phyloP scores from a whole-genome alignment of 1,140 invertebrate genomes.

The Vollenhovia emeryi region DNA sequence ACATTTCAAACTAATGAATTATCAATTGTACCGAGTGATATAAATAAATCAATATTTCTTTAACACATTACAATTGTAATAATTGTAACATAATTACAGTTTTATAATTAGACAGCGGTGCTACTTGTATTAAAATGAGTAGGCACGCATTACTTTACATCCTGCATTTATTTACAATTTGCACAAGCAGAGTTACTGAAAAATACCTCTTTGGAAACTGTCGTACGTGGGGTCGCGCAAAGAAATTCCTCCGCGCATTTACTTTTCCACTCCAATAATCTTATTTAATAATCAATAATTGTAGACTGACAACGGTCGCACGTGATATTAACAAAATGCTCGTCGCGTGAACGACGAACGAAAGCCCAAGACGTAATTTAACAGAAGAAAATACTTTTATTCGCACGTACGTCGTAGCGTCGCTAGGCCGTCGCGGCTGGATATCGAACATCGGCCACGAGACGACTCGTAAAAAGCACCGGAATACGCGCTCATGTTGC shows the following conservation, averaged over 20 bases:
- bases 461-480: neutral
- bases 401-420: neutral
- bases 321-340: neutral
- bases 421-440: neutral
- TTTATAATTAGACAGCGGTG: neutral
- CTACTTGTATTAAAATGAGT: neutral
- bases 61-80: neutral
- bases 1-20: neutral
- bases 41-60: neutral
- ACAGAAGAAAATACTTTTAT: neutral
- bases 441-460: constrained; percentile 10
- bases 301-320: neutral
- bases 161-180: neutral
- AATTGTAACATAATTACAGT: neutral
- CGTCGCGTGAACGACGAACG: neutral
- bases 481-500: neutral
- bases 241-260: neutral
- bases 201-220: no score
- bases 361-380: neutral
- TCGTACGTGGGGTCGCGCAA: neutral
- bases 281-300: neutral
- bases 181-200: neutral
- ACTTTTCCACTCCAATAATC: neutral
- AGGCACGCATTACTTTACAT: neutral
- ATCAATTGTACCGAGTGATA: no score